A percentile compares a stretch with the other conserved stretches of the same genome.
Evolutionary conservation across 2,113 vertebrate genomes (phyloP).

Genomic region (Piprites chloris): DNA sequence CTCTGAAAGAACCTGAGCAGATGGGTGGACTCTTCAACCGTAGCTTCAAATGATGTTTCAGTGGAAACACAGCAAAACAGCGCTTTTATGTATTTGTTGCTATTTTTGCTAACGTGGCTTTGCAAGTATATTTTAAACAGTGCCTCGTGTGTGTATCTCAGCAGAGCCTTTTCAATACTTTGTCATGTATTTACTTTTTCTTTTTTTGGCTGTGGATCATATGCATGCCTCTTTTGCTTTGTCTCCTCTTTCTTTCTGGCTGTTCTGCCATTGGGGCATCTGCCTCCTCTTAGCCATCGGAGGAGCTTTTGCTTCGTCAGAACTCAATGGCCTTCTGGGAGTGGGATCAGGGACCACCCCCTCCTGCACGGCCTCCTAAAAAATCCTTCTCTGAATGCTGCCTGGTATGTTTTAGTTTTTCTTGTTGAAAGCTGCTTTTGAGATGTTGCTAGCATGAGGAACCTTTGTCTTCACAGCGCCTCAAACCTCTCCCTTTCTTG

Average conservation of each 20-base stretch:
- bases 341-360: constrained; percentile 87
- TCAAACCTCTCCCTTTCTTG: neutral
- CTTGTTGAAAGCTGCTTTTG: constrained; percentile 61
- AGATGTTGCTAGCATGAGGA: constrained; percentile 18
- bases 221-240: constrained; percentile 79
- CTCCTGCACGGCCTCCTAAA: constrained; percentile 88
- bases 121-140: neutral
- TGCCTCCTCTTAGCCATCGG: constrained; percentile 77
- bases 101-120: constrained; percentile 27
- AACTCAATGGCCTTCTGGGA: constrained; percentile 95
- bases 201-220: constrained; percentile 55
- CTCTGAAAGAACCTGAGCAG: neutral
- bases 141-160: neutral
- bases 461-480: neutral
- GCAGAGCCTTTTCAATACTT: constrained; percentile 9
- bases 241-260: constrained; percentile 61
- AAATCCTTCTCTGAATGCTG: constrained; percentile 92
- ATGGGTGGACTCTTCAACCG: neutral
- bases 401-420: constrained; percentile 91
- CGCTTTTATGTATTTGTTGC: neutral
- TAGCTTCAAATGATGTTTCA: neutral
- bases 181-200: constrained; percentile 42
- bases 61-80: constrained; percentile 39
- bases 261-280: constrained; percentile 55
- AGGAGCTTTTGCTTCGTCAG: constrained; percentile 85